Conservation (phyloP, 1,140 invertebrate genomes). For the Drosophila erecta region DNA sequence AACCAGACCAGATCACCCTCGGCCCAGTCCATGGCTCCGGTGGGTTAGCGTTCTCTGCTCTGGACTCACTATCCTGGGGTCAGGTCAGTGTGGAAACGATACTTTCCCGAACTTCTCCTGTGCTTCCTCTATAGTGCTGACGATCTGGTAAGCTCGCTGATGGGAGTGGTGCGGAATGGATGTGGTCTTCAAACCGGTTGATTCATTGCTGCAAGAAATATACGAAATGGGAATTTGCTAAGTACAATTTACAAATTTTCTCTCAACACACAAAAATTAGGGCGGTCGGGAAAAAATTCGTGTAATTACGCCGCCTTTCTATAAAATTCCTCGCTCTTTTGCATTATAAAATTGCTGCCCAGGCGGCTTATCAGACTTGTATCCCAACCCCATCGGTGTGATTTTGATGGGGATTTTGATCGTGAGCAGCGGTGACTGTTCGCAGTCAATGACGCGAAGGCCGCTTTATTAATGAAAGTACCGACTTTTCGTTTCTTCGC, state of each 20-base stretch:
- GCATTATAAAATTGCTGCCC: conserved; percentile 54
- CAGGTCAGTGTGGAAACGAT: not conserved
- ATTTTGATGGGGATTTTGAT: conserved; percentile 20
- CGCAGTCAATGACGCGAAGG: conserved; percentile 46
- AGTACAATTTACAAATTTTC: conserved; percentile 41
- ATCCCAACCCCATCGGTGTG: not conserved
- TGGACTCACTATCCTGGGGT: not conserved
- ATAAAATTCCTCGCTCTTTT: conserved; percentile 40
- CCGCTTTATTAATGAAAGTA: conserved; percentile 73
- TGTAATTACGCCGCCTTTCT: conserved; percentile 59
- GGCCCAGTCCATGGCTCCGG: conserved; percentile 86
- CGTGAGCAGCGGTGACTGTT: conserved; percentile 11
- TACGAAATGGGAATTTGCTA: conserved; percentile 39
- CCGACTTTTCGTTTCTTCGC: conserved; percentile 39
- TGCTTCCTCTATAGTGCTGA: not conserved
- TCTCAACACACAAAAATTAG: conserved; percentile 13
- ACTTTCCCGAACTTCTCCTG: not conserved
- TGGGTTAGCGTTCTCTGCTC: conserved; percentile 1
- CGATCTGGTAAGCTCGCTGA: conserved; percentile 2
- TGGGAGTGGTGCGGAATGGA: conserved; percentile 7
- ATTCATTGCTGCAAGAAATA: conserved; percentile 65
- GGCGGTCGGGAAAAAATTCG: conserved; percentile 40
- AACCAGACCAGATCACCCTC: conserved; percentile 96
- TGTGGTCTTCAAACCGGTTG: conserved; percentile 49
- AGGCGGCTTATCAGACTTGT: conserved; percentile 36